A percentile compares a stretch with the other conserved stretches of the same genome.
These are phyloP conservation scores for Folsomia candida DNA, from an alignment of 2,888 invertebrate genomes.

Conservation along the genomic window DNA sequence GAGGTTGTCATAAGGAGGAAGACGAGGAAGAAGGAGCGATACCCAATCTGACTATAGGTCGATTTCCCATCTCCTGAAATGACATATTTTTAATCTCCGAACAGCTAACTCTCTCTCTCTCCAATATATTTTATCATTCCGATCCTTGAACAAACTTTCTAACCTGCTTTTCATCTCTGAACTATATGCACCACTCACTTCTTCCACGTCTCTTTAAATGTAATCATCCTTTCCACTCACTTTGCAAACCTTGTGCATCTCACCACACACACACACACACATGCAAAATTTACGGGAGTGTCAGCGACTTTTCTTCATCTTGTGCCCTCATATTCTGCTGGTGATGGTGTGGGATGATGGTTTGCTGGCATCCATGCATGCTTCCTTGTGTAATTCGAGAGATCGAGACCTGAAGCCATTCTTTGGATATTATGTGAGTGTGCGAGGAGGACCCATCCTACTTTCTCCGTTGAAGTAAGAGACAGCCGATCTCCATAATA, in stretches of 20 bases:
- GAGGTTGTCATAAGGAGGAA: neutral
- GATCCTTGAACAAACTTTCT: conserved; percentile 19
- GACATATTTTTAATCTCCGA: conserved; percentile 38
- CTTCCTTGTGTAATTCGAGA: too few relatives aligned
- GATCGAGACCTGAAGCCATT: neutral
- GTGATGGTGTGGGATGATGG: too few relatives aligned
- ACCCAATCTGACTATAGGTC: neutral
- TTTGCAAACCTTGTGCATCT: neutral
- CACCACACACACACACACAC: neutral
- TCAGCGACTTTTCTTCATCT: neutral
- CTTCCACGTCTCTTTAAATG: conserved; percentile 9
- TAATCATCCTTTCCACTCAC: conserved; percentile 11
- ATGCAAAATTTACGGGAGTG: conserved; percentile 7
- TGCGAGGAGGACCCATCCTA: neutral
- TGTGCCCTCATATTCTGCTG: too few relatives aligned
- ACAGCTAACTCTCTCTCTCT: conserved; percentile 13
- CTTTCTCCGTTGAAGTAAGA: neutral
- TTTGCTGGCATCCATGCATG: too few relatives aligned
- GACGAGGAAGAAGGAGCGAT: too few relatives aligned
- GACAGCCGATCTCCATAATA: conserved; percentile 3
- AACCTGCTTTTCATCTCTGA: conserved; percentile 18
- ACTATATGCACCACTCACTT: neutral
- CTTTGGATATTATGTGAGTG: too few relatives aligned
- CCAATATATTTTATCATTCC: conserved; percentile 14
- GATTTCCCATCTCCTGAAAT: conserved; percentile 22